phyloP scores from a whole-genome alignment of 2,797 vertebrate species.

The Anableps anableps region DNA sequence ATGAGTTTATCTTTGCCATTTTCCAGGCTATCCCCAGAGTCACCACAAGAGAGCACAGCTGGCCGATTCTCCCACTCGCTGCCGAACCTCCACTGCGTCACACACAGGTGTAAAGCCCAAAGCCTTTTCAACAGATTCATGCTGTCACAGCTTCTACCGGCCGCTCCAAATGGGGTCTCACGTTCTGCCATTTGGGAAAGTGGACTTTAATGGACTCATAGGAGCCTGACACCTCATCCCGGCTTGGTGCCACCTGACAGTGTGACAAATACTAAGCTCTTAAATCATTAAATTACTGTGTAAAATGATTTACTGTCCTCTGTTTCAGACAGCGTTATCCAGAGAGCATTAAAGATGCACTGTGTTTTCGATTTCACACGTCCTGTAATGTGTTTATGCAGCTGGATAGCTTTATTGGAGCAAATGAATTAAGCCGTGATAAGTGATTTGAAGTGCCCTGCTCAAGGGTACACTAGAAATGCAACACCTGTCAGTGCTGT shows the following conservation, averaged over 20 bases:
- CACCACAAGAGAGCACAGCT: slow-evolving; percentile 79
- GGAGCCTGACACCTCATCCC: slow-evolving; percentile 79
- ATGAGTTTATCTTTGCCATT: slow-evolving; percentile 47
- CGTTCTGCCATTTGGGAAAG: slow-evolving; percentile 82
- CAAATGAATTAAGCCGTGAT: slow-evolving; percentile 81
- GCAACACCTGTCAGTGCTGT: slow-evolving; percentile 67
- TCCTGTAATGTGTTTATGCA: slow-evolving; percentile 85
- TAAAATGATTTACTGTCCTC: slow-evolving; percentile 79
- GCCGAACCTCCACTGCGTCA: slow-evolving; percentile 62
- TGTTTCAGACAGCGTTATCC: slow-evolving; percentile 68
- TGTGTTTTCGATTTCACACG: slow-evolving; percentile 82
- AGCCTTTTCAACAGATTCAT: slow-evolving; percentile 62
- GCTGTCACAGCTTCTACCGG: slow-evolving; percentile 57
- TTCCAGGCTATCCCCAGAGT: slow-evolving; percentile 67
- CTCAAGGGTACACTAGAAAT: slow-evolving; percentile 70
- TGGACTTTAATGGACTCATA: slow-evolving; percentile 80
- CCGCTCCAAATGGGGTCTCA: slow-evolving; percentile 78
- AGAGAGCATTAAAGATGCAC: slow-evolving; percentile 76
- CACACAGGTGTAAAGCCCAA: slow-evolving; percentile 78
- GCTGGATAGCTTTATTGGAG: slow-evolving; percentile 86
- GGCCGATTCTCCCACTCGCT: slow-evolving; percentile 65
- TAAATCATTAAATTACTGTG: slow-evolving; percentile 77
- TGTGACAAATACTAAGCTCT: slow-evolving; percentile 76
- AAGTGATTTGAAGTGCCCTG: slow-evolving; percentile 73
- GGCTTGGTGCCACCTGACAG: slow-evolving; percentile 77